phyloP scores from a whole-genome alignment of 2,797 vertebrate species.

The Peromyscus eremicus region DNA sequence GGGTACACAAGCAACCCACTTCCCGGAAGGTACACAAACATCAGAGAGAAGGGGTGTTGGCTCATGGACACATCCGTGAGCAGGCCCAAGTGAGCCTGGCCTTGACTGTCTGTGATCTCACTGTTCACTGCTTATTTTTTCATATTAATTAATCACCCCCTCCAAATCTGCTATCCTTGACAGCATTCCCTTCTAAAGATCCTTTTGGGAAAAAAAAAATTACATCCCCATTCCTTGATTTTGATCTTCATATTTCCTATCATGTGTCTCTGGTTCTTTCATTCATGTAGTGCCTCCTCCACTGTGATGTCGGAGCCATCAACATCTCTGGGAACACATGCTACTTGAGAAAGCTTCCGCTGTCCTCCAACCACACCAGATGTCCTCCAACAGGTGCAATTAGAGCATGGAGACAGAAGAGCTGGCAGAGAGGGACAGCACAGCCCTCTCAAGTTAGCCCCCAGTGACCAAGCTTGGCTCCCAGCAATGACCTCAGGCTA shows the following conservation, averaged over 20 bases:
- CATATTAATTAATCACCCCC: not conserved
- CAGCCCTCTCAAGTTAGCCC: not conserved
- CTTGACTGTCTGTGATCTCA: not conserved
- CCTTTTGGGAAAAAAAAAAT: not conserved
- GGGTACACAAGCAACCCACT: not conserved
- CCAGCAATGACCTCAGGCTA: not conserved
- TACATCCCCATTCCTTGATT: not conserved
- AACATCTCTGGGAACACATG: not conserved
- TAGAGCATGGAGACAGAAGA: not conserved
- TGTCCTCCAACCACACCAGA: constrained; percentile 1
- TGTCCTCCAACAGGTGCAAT: not conserved
- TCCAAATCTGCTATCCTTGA: not conserved
- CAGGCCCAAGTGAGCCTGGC: not conserved
- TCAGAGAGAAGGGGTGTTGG: not conserved
- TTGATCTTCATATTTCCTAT: not conserved
- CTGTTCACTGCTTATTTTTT: not conserved
- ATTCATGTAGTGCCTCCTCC: not conserved
- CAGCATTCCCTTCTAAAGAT: not conserved
- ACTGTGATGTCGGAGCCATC: not conserved
- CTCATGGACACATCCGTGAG: not conserved
- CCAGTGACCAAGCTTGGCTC: not conserved
- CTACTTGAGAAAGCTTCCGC: not conserved
- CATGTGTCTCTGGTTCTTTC: not conserved
- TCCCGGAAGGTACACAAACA: not conserved
- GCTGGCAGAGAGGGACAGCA: not conserved